These are phyloP conservation scores for Agrotis segetum DNA, from an alignment of 2,888 invertebrate genomes.

Conservation along the genomic window DNA sequence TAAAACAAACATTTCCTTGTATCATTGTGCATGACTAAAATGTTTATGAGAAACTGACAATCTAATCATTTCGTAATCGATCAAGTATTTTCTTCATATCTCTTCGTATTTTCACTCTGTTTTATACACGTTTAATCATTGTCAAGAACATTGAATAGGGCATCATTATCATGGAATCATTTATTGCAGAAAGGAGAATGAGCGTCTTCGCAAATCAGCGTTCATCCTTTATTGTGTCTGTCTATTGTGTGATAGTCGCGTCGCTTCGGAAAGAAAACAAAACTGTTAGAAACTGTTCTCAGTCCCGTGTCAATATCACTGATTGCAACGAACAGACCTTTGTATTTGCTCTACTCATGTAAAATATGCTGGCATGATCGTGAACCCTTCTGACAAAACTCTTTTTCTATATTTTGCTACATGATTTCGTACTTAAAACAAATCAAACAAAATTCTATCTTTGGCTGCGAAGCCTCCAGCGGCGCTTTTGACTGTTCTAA, in stretches of 20 bases:
- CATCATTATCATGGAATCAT: conserved; percentile 53
- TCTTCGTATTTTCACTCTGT: conserved; percentile 39
- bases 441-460: conserved; percentile 56
- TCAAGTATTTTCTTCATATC: conserved; percentile 30
- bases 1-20: conserved; percentile 57
- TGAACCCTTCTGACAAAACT: conserved; percentile 32
- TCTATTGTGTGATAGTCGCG: conserved; percentile 49
- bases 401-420: conserved; percentile 47
- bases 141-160: conserved; percentile 58
- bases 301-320: conserved; percentile 81
- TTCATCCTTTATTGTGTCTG: conserved; percentile 29
- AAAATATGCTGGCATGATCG: conserved; percentile 12
- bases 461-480: conserved; percentile 14
- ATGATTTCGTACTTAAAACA: conserved; percentile 57
- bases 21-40: conserved; percentile 46
- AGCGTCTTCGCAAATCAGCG: conserved; percentile 48
- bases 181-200: conserved; percentile 47
- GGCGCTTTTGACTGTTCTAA: conserved; percentile 34
- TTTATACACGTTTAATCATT: conserved; percentile 48
- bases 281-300: conserved; percentile 64
- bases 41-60: conserved; percentile 38
- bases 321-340: conserved; percentile 73
- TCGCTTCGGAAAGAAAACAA: conserved; percentile 68
- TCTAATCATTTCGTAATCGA: conserved; percentile 49
- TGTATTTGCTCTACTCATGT: conserved; percentile 37